Evolutionary conservation across 2,888 invertebrate genomes (phyloP), one percentile per base, ranked within the genome.

Genomic region (Platypus cylindrus): DNA sequence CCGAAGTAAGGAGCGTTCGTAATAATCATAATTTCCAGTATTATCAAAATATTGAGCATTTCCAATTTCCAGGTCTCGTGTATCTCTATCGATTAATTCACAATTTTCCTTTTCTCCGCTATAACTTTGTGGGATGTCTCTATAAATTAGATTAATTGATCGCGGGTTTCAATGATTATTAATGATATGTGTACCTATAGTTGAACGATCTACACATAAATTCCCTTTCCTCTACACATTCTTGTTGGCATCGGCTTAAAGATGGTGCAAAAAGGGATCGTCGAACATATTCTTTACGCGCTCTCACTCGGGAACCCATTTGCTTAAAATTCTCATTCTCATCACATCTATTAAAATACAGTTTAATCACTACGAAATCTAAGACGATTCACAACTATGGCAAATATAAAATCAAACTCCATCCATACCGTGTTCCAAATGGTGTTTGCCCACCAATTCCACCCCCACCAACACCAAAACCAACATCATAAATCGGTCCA

Each of bases 181-280:
- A 9, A 5, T 9, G 11, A 25, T 25, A 25, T 11, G 8, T 25
- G 25, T 63, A 81, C 77, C 80, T 78, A 63, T 74, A 89, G 64
- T 87, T 89, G 62, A 90, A 90, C 20, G 87, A 81, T 55, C 84
- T 70, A 53, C 90, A 90, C 36, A 78, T 70, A 56, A 89, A 89
- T 53, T 85, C 85, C 48, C 80, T 70, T 17, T 78, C 75, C 51
- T 85, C 84, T 25, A 78, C 71, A 58, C 90, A 89, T 55, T 85
- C 86, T 40, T 82, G 67, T 61, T 90, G 84, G 59, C 90, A 90
- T 42, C 83, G 79, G 1, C 75, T 71, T 51, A 89, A 60, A 0
- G 80, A 78, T 17, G 78, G 75, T 2, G 79, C 79, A 5, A 77
- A 75, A 14, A 79, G 70, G 43, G 78, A 75, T 34, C 82, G 70